Evolutionary conservation across 1,140 invertebrate genomes (phyloP).

Genomic region (Littorina saxatilis): DNA sequence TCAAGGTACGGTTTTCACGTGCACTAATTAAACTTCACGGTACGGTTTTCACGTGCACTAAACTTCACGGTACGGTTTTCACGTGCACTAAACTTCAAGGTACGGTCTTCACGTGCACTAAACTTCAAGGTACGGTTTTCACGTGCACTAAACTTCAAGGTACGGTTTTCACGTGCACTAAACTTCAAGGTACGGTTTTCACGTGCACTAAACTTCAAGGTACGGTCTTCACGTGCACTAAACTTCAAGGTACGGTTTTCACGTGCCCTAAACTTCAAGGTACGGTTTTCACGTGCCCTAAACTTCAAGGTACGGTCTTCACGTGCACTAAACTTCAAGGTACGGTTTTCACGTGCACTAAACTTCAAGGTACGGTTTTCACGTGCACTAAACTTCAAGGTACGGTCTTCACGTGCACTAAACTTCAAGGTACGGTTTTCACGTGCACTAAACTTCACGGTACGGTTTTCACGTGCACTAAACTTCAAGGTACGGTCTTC

Average conservation of each 20-base stretch:
- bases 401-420: conserved; percentile 72
- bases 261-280: conserved; percentile 82
- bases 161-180: conserved; percentile 72
- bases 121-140: conserved; percentile 80
- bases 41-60: conserved; percentile 72
- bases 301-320: conserved; percentile 80
- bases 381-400: conserved; percentile 82
- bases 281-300: conserved; percentile 72
- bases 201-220: conserved; percentile 82
- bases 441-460: conserved; percentile 82
- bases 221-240: conserved; percentile 72
- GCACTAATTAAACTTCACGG: conserved; percentile 85
- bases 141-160: conserved; percentile 82
- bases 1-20: conserved; percentile 78
- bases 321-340: conserved; percentile 82
- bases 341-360: conserved; percentile 72
- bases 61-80: conserved; percentile 80
- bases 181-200: conserved; percentile 80
- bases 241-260: conserved; percentile 80
- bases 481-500: conserved; percentile 80
- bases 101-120: conserved; percentile 72
- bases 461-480: conserved; percentile 72
- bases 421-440: conserved; percentile 80
- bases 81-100: conserved; percentile 82
- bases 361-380: conserved; percentile 80